Conservation (phyloP, 2,888 invertebrate species). For the Sipha maydis region DNA sequence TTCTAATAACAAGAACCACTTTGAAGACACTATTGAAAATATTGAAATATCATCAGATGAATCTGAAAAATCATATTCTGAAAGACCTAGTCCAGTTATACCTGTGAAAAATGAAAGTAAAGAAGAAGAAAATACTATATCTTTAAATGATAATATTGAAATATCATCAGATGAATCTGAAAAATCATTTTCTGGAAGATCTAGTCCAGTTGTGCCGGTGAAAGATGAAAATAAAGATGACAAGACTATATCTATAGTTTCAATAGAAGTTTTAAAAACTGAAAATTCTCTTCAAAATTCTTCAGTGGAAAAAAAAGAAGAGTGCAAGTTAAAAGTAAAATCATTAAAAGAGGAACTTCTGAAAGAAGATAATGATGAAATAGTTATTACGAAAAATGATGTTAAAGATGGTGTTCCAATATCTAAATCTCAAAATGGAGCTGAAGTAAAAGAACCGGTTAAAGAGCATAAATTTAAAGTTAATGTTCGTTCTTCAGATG, state of each 20-base stretch:
- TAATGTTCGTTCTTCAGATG: conserved; percentile 47
- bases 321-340: conserved; percentile 26
- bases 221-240: conserved; percentile 1
- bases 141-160: conserved; percentile 10
- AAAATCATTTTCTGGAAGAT: conserved; percentile 14
- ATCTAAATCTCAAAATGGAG: conserved; percentile 27
- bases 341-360: conserved; percentile 28
- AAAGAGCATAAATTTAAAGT: conserved; percentile 40
- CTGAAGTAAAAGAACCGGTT: conserved; percentile 13
- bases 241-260: background rate
- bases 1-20: too few species aligned
- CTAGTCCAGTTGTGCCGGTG: background rate
- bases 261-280: conserved; percentile 26
- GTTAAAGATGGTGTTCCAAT: background rate
- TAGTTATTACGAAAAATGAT: conserved; percentile 12
- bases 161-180: conserved; percentile 32
- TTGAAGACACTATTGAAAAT: background rate
- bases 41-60: conserved; percentile 32
- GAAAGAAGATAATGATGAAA: conserved; percentile 12
- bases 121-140: background rate
- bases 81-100: background rate
- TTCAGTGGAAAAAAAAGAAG: conserved; percentile 5
- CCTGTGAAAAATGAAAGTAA: conserved; percentile 19
- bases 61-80: conserved; percentile 24
- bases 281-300: conserved; percentile 16